Base-by-base conservation (phyloP, 2,113 vertebrate species). In the Catagonus wagneri region DNA sequence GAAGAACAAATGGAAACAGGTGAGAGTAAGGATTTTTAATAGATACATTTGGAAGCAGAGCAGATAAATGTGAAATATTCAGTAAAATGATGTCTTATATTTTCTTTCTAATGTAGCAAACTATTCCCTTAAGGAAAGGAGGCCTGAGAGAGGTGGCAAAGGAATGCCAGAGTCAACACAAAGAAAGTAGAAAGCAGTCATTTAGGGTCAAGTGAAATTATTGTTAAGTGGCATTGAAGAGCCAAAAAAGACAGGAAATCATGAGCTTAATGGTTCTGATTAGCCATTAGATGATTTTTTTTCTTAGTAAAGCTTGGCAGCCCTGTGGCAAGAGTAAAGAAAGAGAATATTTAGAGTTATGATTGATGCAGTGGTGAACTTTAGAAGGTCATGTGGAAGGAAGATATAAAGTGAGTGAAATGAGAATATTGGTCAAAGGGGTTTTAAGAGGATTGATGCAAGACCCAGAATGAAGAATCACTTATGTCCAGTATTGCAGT, bases 151-250 rank as follows among this genome's bases (percentile, higher is more conserved):
- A 89, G 32, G 4, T 83, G 20, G 12, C 50, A 89, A 81, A 79
- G 20, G 74, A 25, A 27, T 52, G 29, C 34, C 68, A 75, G 12
- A 50, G 15, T 79, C 34, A 78, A 61, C 2, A 44, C 72, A 80
- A 34, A 8, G 32, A 79, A 94, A 94, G 14, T 29, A 10, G 65
- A 74, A 94, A 19, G 39, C 15, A 63, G 58, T 32, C 80, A 39
- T 92, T 85, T 56, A 85, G 61, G 39, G 72, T 89, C 17, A 75
- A 92, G 85, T 69, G 58, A 89, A 97, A 85, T 88, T 71, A 72
- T 69, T 88, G 54, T 63, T 79, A 92, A 84, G 65, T 79, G 34
- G 39, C 83, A 20, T 34, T 78, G 12, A 92, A 80, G 34, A 94
- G 25, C 14, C 52, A 85, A 29, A 66, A 88, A 65, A 50, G 50